Percentiles rank a stretch among this genome's conserved stretches.
Evolutionary conservation across 2,888 invertebrate genomes (phyloP).

Genomic region (Tryphoninae sp.): DNA sequence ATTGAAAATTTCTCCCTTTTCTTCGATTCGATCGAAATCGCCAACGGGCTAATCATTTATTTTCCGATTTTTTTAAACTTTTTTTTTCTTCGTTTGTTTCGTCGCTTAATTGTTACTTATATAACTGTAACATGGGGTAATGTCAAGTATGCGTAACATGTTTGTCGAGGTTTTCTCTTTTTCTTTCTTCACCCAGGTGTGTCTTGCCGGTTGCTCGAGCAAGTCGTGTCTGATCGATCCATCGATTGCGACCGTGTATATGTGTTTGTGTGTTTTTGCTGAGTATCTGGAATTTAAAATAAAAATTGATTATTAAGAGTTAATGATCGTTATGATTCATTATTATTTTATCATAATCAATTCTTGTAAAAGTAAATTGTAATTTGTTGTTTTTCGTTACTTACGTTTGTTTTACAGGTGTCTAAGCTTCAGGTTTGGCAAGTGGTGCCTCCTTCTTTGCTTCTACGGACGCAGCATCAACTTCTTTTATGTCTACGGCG

Average conservation of each 20-base stretch:
- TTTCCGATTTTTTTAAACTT: conserved; percentile 55
- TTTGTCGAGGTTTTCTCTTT: conserved; percentile 59
- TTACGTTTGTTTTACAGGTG: conserved; percentile 65
- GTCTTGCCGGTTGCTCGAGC: conserved; percentile 66
- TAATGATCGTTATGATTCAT: not conserved
- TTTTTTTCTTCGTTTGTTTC: conserved; percentile 63
- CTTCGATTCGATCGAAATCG: conserved; percentile 59
- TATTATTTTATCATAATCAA: no score
- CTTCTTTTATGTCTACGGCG: conserved; percentile 75
- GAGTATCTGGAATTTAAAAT: conserved; percentile 64
- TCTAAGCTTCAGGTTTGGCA: conserved; percentile 78
- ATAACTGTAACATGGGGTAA: conserved; percentile 74
- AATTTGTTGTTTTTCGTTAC: conserved; percentile 16
- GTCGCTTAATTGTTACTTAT: conserved; percentile 71
- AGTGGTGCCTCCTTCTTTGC: conserved; percentile 78
- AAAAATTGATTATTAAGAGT: conserved; percentile 3
- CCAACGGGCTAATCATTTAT: conserved; percentile 61
- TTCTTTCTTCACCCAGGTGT: conserved; percentile 67
- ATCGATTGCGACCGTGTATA: conserved; percentile 68
- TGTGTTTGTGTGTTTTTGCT: conserved; percentile 53
- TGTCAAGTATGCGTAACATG: conserved; percentile 74
- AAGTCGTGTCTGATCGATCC: conserved; percentile 69
- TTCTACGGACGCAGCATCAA: conserved; percentile 71
- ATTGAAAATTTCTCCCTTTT: conserved; percentile 52
- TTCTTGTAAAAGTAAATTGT: not conserved